A percentile compares a stretch with the other conserved stretches of the same genome.
phyloP scores from a whole-genome alignment of 2,113 vertebrate species.

The Tetrao urogallus region DNA sequence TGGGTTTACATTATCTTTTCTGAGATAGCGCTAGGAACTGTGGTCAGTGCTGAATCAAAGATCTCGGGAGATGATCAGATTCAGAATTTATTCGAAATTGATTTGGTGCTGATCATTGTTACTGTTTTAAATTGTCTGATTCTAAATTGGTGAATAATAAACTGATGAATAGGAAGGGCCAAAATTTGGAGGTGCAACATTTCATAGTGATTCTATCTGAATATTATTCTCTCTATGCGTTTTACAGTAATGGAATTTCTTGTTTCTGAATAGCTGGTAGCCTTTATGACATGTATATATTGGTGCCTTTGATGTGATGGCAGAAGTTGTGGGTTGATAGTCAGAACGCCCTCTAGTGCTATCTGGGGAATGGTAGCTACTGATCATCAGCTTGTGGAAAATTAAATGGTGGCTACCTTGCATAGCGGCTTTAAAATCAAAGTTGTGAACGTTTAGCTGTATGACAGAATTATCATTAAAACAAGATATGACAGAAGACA shows the following conservation, averaged over 20 bases:
- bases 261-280: conserved; percentile 45
- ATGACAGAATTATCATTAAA: not conserved
- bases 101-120: not conserved
- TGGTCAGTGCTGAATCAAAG: not conserved
- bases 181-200: conserved; percentile 47
- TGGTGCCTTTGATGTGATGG: conserved; percentile 4
- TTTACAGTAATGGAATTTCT: conserved; percentile 45
- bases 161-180: conserved; percentile 23
- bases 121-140: not conserved
- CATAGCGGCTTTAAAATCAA: conserved; percentile 19
- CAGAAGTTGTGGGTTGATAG: conserved; percentile 1
- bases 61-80: not conserved
- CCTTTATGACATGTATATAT: not conserved
- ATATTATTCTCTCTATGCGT: conserved; percentile 45
- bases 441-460: not conserved
- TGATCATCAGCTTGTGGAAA: too few species aligned
- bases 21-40: not conserved
- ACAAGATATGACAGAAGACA: not conserved
- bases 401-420: not conserved
- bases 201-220: conserved; percentile 48
- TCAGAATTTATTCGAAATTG: not conserved
- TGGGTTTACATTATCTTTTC: not conserved
- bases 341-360: conserved; percentile 75
- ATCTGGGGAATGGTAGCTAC: not conserved
- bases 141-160: conserved; percentile 52